A percentile compares a stretch with the other conserved stretches of the same genome.
Conservation (phyloP, 2,888 invertebrate species). For the Ischnura elegans region DNA sequence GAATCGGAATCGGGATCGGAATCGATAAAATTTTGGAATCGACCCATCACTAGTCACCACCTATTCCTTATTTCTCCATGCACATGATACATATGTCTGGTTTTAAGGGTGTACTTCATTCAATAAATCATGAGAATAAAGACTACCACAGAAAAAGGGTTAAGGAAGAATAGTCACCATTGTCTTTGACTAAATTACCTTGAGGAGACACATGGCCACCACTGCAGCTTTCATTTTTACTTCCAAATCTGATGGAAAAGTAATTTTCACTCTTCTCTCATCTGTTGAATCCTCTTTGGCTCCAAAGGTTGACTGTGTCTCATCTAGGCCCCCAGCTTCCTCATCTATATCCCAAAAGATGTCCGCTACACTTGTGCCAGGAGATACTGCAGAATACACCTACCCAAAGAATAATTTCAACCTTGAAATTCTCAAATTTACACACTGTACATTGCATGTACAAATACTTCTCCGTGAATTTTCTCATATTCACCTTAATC, state of each 20-base stretch:
- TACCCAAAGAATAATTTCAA: background rate
- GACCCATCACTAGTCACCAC: too few relatives aligned
- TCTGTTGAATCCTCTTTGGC: background rate
- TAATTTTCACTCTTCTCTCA: conserved; percentile 44
- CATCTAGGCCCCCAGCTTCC: background rate
- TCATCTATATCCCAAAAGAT: background rate
- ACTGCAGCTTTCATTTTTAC: conserved; percentile 56
- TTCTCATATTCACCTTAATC: background rate
- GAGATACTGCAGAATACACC: conserved; percentile 27
- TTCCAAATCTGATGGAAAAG: conserved; percentile 54
- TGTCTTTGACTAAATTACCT: background rate
- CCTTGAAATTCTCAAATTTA: too few relatives aligned
- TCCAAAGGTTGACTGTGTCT: background rate
- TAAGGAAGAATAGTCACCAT: too few relatives aligned
- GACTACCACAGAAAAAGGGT: too few relatives aligned
- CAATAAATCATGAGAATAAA: too few relatives aligned
- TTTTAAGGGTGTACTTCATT: too few relatives aligned
- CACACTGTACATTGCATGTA: too few relatives aligned
- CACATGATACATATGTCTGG: too few relatives aligned
- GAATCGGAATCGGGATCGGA: too few relatives aligned
- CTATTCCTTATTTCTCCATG: too few relatives aligned
- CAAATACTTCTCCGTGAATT: background rate
- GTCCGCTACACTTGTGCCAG: conserved; percentile 19
- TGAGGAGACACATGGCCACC: conserved; percentile 27
- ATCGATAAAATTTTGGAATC: too few relatives aligned